Evolutionary conservation across 2,888 invertebrate genomes (phyloP).

Genomic region (Timema podura): DNA sequence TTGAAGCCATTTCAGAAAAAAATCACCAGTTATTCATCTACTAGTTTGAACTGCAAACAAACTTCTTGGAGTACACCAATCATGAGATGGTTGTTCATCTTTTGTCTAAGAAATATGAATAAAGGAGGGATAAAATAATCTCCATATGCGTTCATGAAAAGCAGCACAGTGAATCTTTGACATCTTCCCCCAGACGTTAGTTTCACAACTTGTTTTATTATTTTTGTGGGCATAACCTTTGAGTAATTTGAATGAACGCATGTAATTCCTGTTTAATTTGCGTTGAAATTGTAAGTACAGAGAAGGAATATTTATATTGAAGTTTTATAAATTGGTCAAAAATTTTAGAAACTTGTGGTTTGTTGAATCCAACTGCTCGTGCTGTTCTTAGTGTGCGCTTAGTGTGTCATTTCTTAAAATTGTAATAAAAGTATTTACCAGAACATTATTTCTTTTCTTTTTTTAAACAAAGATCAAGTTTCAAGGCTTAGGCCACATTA

Average conservation of each 20-base stretch:
- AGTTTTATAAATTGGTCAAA: slow-evolving; percentile 24
- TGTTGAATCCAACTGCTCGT: slow-evolving; percentile 6
- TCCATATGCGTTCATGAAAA: slow-evolving; percentile 32
- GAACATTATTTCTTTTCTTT: slow-evolving; percentile 24
- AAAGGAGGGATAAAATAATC: slow-evolving; percentile 30
- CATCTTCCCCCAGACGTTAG: slow-evolving; percentile 33
- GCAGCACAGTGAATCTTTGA: slow-evolving; percentile 28
- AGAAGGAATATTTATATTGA: slow-evolving; percentile 22
- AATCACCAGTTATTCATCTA: slow-evolving; percentile 26
- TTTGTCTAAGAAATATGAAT: slow-evolving; percentile 31
- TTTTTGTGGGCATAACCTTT: slow-evolving; percentile 28
- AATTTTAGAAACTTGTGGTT: slow-evolving; percentile 27
- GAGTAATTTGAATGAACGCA: slow-evolving; percentile 26
- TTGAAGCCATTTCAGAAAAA: slow-evolving; percentile 23
- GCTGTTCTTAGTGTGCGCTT: slow-evolving; percentile 27
- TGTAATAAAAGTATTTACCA: slow-evolving; percentile 30
- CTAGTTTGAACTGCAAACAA: slow-evolving; percentile 22
- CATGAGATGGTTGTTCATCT: slow-evolving; percentile 30
- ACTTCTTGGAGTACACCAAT: slow-evolving; percentile 25
- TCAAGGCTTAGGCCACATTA: slow-evolving; percentile 27
- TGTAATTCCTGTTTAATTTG: slow-evolving; percentile 30
- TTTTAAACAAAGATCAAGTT: slow-evolving; percentile 31
- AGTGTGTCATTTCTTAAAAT: slow-evolving; percentile 26
- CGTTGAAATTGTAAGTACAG: slow-evolving; percentile 29
- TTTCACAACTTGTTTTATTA: slow-evolving; percentile 33